A percentile compares a stretch with the other conserved stretches of the same genome.
These are phyloP conservation scores for Drosophila carrolli DNA, from an alignment of 1,140 invertebrate species.

Conservation along the genomic window DNA sequence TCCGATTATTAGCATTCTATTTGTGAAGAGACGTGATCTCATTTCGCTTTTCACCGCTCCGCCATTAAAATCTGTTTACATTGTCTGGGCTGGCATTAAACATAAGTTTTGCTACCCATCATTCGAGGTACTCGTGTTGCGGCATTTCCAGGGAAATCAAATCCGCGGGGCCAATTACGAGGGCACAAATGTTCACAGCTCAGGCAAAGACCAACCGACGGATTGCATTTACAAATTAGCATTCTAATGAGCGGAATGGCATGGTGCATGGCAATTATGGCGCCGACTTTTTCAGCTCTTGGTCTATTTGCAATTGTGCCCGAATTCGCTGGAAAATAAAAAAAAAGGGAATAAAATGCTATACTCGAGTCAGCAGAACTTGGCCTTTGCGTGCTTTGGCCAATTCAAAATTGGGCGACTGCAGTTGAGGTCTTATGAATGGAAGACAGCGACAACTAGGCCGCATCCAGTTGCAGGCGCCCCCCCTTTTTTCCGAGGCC, in stretches of 20 bases:
- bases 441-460: slow-evolving; percentile 62
- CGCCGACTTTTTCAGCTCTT: slow-evolving; percentile 39
- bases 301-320: slow-evolving; percentile 22
- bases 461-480: slow-evolving; percentile 45
- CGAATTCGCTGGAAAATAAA: slow-evolving; percentile 55
- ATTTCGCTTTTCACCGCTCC: slow-evolving; percentile 13
- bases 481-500: neutral
- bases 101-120: slow-evolving; percentile 26
- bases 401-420: slow-evolving; percentile 56
- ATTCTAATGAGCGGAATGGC: slow-evolving; percentile 67
- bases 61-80: slow-evolving; percentile 46
- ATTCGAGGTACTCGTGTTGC: slow-evolving; percentile 30
- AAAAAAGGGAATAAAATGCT: neutral
- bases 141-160: slow-evolving; percentile 47
- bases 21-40: slow-evolving; percentile 29
- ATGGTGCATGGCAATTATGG: slow-evolving; percentile 66
- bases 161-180: slow-evolving; percentile 46
- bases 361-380: slow-evolving; percentile 28
- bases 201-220: slow-evolving; percentile 10
- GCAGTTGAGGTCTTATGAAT: slow-evolving; percentile 54
- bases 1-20: slow-evolving; percentile 16
- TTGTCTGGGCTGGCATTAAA: slow-evolving; percentile 13
- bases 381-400: slow-evolving; percentile 70
- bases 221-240: slow-evolving; percentile 78
- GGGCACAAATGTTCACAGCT: slow-evolving; percentile 63